phyloP scores from a whole-genome alignment of 2,888 invertebrate species.

The Perithous albicinctus region DNA sequence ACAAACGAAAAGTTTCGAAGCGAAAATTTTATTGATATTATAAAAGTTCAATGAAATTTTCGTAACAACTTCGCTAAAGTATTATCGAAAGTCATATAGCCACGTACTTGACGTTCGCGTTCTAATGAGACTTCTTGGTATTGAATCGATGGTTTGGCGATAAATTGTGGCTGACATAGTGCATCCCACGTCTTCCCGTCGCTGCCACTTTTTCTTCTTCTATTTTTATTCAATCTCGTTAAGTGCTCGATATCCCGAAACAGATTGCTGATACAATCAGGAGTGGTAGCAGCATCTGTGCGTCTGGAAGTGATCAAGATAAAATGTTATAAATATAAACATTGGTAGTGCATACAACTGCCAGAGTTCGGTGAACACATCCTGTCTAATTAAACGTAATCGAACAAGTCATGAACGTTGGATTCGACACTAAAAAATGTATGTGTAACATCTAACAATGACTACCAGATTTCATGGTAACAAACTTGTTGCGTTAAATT shows the following conservation, averaged over 20 bases:
- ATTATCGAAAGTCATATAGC: neutral
- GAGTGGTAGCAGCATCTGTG: slow-evolving; percentile 22
- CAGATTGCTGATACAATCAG: slow-evolving; percentile 21
- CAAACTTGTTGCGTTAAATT: no score
- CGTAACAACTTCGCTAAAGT: neutral
- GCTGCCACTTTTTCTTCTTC: slow-evolving; percentile 15
- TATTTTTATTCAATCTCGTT: slow-evolving; percentile 62
- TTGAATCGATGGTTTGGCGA: slow-evolving; percentile 31
- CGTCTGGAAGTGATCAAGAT: slow-evolving; percentile 35
- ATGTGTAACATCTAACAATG: no score
- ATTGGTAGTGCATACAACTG: neutral
- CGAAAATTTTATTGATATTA: slow-evolving; percentile 6
- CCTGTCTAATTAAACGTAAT: neutral
- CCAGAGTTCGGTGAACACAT: neutral
- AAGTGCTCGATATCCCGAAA: slow-evolving; percentile 64
- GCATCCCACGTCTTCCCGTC: slow-evolving; percentile 21
- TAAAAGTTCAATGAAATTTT: neutral
- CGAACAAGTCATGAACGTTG: neutral
- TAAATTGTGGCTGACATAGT: slow-evolving; percentile 58
- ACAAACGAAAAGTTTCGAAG: neutral
- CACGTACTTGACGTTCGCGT: neutral
- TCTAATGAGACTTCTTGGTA: slow-evolving; percentile 4
- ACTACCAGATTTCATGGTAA: no score
- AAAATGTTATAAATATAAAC: slow-evolving; percentile 41
- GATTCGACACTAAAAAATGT: no score